Evolutionary conservation across 2,797 vertebrate genomes (phyloP), one percentile per base, ranked within the genome.

Genomic region (Acrossocheilus wenchowensis): DNA sequence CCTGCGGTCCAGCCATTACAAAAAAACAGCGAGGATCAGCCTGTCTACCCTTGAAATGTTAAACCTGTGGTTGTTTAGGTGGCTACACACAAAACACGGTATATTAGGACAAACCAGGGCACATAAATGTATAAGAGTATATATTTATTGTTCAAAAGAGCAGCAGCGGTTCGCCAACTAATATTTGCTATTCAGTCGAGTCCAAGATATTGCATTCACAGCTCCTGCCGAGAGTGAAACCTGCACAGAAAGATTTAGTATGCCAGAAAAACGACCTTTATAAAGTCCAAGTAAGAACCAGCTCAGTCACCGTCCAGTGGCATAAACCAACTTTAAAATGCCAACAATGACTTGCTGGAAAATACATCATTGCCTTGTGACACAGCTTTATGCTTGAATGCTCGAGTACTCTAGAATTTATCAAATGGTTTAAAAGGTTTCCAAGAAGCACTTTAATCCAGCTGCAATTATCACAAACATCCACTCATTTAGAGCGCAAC

Each of bases 1-100:
- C 52, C 41, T 77, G 48, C 50, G 57, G 64, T 73, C 73, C 81
- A 79, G 85, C 48, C 62, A 66, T 87, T 52, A 78, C 60, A 89
- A 83, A 90, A 79, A 43, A 84, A 78, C 79, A 75, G 23, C 36
- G 43, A 79, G 83, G 43, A 78, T 80, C 88, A 85, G 45, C 26
- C 82, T 66, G 80, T 71, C 80, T 83, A 89, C 86, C 26, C 87
- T 79, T 62, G n/a, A 85, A 89, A 87, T 14, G 74, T 72, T 75
- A 78, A 88, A 83, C 52, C 60, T 81, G 83, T 60, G 87, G 72
- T 86, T 66, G 83, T 81, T 79, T 87, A 52, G 68, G 10, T 68
- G 82, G 50, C 66, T 48, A 50, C 34, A 60, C 30, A 85, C 57
- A 50, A 68, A 88, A 64, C 79, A 80, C 54, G 50, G 54, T 72